A percentile compares a stretch with the other conserved stretches of the same genome.
phyloP scores from a whole-genome alignment of 2,888 invertebrate genomes.

The Augochlorella aurata region DNA sequence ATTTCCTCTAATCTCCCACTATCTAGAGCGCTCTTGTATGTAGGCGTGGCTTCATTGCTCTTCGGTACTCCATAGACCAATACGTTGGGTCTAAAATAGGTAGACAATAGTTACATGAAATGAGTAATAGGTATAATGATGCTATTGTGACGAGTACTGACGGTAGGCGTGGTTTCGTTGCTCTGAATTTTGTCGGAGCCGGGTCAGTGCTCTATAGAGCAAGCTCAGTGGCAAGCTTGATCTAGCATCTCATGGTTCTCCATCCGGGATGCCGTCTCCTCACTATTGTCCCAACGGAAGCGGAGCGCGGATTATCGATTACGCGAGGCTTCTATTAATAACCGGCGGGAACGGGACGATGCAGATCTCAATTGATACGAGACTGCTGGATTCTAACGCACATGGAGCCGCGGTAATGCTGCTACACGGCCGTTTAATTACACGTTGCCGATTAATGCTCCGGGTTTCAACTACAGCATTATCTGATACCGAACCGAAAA shows the following conservation, averaged over 20 bases:
- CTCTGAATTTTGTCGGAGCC: constrained; percentile 14
- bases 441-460: constrained; percentile 35
- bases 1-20: too few relatives aligned
- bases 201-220: constrained; percentile 17
- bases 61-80: too few relatives aligned
- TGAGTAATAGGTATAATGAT: too few relatives aligned
- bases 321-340: constrained; percentile 36
- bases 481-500: constrained; percentile 22
- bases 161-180: neutral
- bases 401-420: constrained; percentile 9
- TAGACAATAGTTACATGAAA: too few relatives aligned
- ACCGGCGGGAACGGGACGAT: constrained; percentile 11
- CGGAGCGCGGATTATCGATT: constrained; percentile 35
- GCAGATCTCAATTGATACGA: constrained; percentile 38
- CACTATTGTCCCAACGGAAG: constrained; percentile 1
- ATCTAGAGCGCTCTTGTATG: too few relatives aligned
- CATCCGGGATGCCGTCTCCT: neutral
- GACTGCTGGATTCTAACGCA: constrained; percentile 10
- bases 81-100: too few relatives aligned
- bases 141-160: too few relatives aligned
- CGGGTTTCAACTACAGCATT: constrained; percentile 24
- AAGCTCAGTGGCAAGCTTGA: constrained; percentile 2
- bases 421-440: constrained; percentile 41
- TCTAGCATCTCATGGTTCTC: constrained; percentile 4
- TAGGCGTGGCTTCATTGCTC: too few relatives aligned